Conservation (phyloP, 2,888 invertebrate genomes). For the Athalia circularis region DNA sequence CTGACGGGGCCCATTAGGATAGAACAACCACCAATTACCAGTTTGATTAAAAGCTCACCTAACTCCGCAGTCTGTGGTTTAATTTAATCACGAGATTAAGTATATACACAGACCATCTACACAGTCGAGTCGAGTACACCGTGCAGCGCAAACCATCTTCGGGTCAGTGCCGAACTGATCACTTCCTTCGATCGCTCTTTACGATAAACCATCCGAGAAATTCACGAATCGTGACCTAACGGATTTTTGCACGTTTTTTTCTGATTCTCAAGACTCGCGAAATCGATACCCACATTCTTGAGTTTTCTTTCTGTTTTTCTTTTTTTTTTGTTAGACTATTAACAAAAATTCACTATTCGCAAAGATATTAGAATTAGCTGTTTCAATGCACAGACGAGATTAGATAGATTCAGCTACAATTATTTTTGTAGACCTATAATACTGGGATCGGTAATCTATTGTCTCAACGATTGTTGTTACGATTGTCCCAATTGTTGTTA, state of each 20-base stretch:
- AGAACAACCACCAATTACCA: slow-evolving; percentile 71
- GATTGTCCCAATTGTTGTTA: slow-evolving; percentile 36
- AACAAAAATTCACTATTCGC: too few species aligned
- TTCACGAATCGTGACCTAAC: not conserved
- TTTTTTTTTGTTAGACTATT: too few species aligned
- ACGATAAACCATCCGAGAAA: not conserved
- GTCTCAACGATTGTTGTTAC: slow-evolving; percentile 19
- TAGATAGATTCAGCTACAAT: too few species aligned
- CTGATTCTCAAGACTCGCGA: not conserved
- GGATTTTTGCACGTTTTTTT: too few species aligned
- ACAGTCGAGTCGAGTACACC: not conserved
- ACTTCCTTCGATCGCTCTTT: slow-evolving; percentile 1
- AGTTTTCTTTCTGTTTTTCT: too few species aligned
- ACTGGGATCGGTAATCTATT: not conserved
- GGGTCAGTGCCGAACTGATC: slow-evolving; percentile 11
- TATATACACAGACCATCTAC: slow-evolving; percentile 58
- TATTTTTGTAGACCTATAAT: not conserved
- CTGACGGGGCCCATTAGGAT: slow-evolving; percentile 66
- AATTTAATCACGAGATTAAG: slow-evolving; percentile 73
- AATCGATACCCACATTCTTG: not conserved
- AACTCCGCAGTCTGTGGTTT: slow-evolving; percentile 71
- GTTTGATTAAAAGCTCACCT: slow-evolving; percentile 73
- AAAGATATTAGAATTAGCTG: too few species aligned
- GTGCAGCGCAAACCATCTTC: slow-evolving; percentile 9
- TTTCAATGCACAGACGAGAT: too few species aligned